phyloP scores from a whole-genome alignment of 2,888 invertebrate species.

The Hedychridium roseum region DNA sequence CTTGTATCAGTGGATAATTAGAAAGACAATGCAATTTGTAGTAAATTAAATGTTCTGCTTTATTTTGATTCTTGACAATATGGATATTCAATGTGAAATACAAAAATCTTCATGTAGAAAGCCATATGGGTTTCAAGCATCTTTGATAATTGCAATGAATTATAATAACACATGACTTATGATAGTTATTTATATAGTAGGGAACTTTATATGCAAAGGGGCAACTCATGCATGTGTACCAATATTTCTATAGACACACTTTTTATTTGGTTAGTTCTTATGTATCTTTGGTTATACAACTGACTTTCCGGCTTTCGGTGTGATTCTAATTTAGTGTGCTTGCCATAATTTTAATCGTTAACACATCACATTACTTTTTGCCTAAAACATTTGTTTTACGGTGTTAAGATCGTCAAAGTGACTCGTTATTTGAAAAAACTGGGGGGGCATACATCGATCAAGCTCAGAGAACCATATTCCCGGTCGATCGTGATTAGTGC shows the following conservation, averaged over 20 bases:
- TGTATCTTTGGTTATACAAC: constrained; percentile 40
- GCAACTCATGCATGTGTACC: too few species aligned
- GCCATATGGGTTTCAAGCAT: too few species aligned
- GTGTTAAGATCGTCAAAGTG: constrained; percentile 6
- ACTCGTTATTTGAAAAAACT: constrained; percentile 39
- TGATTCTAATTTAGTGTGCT: constrained; percentile 38
- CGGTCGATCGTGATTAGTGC: constrained; percentile 59
- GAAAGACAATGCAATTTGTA: too few species aligned
- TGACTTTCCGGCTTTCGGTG: constrained; percentile 32
- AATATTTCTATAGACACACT: constrained; percentile 14
- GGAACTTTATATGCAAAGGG: too few species aligned
- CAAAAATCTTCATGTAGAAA: too few species aligned
- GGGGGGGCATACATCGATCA: constrained; percentile 56
- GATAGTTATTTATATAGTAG: too few species aligned
- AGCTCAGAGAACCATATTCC: constrained; percentile 53
- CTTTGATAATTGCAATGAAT: too few species aligned
- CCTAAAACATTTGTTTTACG: neutral
- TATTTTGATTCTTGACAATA: too few species aligned
- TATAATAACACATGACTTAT: too few species aligned
- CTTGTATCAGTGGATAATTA: too few species aligned
- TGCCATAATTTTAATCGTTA: constrained; percentile 35
- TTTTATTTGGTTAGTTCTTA: constrained; percentile 33
- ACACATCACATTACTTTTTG: constrained; percentile 19
- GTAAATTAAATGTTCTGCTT: too few species aligned
- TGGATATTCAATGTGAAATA: too few species aligned